These are phyloP conservation scores for Spatula clypeata DNA, from an alignment of 2,797 vertebrate genomes.

Conservation along the genomic window DNA sequence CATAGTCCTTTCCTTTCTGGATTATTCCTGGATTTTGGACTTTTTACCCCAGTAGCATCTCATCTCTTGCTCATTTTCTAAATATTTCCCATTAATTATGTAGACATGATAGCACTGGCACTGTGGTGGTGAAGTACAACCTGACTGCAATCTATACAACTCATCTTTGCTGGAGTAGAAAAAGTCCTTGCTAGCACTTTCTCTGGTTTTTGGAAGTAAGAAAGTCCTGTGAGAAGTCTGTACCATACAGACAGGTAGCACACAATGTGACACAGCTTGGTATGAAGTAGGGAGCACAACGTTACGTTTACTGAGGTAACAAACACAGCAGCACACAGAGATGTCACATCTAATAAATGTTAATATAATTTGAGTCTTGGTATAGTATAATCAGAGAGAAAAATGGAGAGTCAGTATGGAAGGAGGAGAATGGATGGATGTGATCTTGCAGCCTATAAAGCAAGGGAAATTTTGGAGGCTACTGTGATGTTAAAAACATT, in stretches of 20 bases:
- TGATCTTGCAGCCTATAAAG: background rate
- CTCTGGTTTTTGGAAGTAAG: background rate
- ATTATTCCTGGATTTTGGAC: background rate
- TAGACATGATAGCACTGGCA: background rate
- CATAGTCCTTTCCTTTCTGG: background rate
- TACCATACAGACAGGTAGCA: background rate
- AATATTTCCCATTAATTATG: background rate
- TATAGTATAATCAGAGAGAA: background rate
- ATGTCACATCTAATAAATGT: background rate
- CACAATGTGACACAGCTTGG: rapidly evolving
- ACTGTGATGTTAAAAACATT: background rate
- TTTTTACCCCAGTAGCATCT: background rate
- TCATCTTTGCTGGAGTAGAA: background rate
- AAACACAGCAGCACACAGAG: too few species aligned
- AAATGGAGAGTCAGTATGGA: background rate
- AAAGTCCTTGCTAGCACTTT: background rate
- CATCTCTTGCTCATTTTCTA: background rate
- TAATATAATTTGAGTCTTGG: background rate
- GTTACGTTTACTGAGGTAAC: background rate
- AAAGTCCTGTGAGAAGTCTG: background rate
- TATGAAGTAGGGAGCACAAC: background rate
- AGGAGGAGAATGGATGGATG: background rate
- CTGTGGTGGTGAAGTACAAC: background rate
- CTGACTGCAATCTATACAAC: background rate
- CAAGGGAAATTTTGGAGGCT: background rate